Evolutionary conservation across 2,797 vertebrate genomes (phyloP).

Genomic region (Ataeniobius toweri): DNA sequence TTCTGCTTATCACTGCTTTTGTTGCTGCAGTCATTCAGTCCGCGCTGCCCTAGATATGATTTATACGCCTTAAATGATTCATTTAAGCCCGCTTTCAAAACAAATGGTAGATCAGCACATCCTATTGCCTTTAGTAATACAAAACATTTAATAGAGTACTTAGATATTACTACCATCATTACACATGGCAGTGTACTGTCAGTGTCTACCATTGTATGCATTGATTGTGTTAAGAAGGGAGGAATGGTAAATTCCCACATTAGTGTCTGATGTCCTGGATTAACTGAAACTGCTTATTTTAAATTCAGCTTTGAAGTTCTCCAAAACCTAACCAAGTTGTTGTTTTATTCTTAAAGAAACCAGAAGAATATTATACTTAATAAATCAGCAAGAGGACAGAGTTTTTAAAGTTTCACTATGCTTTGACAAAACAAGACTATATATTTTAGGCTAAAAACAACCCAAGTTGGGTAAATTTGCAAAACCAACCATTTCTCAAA

Average conservation of each 20-base stretch:
- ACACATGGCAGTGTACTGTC: background rate
- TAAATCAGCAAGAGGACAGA: no score
- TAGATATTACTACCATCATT: background rate
- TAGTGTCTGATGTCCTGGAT: background rate
- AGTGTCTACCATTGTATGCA: background rate
- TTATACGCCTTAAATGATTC: background rate
- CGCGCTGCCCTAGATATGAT: background rate
- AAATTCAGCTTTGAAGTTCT: background rate
- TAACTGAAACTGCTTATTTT: background rate
- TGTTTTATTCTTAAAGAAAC: background rate
- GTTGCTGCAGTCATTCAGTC: background rate
- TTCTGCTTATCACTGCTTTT: background rate
- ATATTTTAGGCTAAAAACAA: no score
- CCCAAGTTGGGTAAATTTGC: no score
- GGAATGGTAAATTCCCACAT: background rate
- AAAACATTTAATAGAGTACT: background rate
- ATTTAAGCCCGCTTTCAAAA: background rate
- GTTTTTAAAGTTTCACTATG: no score
- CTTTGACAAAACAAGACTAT: no score
- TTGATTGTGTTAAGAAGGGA: background rate
- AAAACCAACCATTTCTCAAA: no score
- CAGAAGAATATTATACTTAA: background rate
- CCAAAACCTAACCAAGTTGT: background rate
- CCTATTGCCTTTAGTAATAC: conserved; percentile 1
- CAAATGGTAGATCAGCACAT: background rate